Evolutionary conservation across 2,888 invertebrate genomes (phyloP).

Genomic region (Nomada goodeniana): DNA sequence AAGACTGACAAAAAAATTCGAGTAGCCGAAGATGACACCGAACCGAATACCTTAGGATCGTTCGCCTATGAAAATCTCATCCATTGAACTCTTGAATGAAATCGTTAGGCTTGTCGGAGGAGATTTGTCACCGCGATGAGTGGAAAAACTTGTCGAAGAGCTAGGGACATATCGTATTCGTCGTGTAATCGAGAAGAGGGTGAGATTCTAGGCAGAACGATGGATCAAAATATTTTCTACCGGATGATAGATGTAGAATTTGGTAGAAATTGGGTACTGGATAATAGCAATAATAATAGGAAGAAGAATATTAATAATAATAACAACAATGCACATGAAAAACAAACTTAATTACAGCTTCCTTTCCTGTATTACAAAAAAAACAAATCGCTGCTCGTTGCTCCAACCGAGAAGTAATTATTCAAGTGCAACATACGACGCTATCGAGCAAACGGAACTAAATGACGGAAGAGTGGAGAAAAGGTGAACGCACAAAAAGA

Average conservation of each 20-base stretch:
- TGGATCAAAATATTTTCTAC: background rate
- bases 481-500: background rate
- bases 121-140: background rate
- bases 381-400: too few species aligned
- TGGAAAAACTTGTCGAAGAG: slow-evolving; percentile 8
- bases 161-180: background rate
- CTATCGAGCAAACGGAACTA: too few species aligned
- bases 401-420: too few species aligned
- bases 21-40: slow-evolving; percentile 13
- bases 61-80: slow-evolving; percentile 38
- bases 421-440: too few species aligned
- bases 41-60: slow-evolving; percentile 44
- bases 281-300: too few species aligned
- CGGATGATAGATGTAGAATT: background rate
- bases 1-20: slow-evolving; percentile 9
- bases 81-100: slow-evolving; percentile 10
- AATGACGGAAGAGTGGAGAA: too few species aligned
- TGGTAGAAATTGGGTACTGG: too few species aligned
- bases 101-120: background rate
- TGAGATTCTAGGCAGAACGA: background rate
- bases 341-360: too few species aligned
- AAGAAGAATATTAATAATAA: background rate
- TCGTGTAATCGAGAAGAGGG: background rate
- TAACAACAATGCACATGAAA: too few species aligned
- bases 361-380: too few species aligned